phyloP scores from a whole-genome alignment of 2,888 invertebrate genomes.

The Perizoma affinitatum region DNA sequence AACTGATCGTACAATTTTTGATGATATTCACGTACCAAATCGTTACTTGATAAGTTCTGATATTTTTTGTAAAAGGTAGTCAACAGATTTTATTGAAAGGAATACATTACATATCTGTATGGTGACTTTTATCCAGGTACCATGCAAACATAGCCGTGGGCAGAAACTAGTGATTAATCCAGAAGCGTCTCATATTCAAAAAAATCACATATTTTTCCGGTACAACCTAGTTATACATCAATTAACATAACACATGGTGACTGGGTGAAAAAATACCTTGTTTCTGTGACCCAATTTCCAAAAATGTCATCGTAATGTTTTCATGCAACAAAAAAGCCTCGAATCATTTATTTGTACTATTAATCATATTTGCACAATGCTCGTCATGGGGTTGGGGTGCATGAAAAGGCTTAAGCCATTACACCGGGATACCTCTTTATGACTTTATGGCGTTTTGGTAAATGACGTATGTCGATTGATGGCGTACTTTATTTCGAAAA shows the following conservation, averaged over 20 bases:
- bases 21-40: too few relatives aligned
- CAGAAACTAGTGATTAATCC: too few relatives aligned
- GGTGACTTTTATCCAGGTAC: too few relatives aligned
- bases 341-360: constrained; percentile 73
- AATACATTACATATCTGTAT: too few relatives aligned
- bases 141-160: too few relatives aligned
- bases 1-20: too few relatives aligned
- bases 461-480: constrained; percentile 28
- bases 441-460: constrained; percentile 51
- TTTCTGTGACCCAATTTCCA: constrained; percentile 63
- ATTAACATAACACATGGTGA: background rate
- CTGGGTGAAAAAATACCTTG: constrained; percentile 26
- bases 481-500: constrained; percentile 1
- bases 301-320: constrained; percentile 64
- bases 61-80: too few relatives aligned
- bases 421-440: constrained; percentile 65
- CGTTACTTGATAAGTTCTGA: too few relatives aligned
- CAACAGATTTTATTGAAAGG: too few relatives aligned
- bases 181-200: too few relatives aligned
- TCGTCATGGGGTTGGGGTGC: constrained; percentile 65
- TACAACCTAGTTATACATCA: background rate
- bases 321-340: constrained; percentile 61
- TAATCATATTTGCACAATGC: constrained; percentile 79
- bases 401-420: constrained; percentile 72
- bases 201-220: too few relatives aligned